phyloP scores from a whole-genome alignment of 1,140 invertebrate genomes.

The Mizuhopecten yessoensis region DNA sequence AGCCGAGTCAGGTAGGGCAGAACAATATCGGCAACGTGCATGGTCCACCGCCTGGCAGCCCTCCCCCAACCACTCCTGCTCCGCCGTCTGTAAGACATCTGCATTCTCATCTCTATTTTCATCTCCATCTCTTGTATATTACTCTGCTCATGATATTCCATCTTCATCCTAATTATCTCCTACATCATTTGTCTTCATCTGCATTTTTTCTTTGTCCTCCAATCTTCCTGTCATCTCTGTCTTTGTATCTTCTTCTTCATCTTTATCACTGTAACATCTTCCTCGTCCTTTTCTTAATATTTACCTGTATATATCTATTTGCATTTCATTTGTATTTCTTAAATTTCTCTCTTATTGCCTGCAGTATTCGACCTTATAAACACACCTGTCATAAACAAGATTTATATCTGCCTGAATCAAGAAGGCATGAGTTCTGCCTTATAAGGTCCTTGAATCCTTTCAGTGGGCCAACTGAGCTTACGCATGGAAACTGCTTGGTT shows the following conservation, averaged over 20 bases:
- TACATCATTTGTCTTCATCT: background rate
- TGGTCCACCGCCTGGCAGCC: slow-evolving; percentile 12
- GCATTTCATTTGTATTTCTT: background rate
- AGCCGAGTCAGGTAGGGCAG: background rate
- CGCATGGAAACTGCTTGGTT: too few species aligned
- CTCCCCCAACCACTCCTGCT: slow-evolving; percentile 12
- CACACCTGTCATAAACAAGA: too few species aligned
- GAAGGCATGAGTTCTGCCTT: too few species aligned
- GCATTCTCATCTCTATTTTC: background rate
- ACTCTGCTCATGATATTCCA: background rate
- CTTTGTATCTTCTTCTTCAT: background rate
- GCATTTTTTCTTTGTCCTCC: too few species aligned
- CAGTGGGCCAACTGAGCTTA: too few species aligned
- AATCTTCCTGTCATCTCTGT: background rate
- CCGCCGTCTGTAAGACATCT: slow-evolving; percentile 11
- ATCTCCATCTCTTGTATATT: background rate
- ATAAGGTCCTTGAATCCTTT: too few species aligned
- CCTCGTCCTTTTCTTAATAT: too few species aligned
- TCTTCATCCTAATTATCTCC: too few species aligned
- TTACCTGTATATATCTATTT: background rate
- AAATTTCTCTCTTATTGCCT: background rate
- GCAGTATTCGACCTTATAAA: background rate
- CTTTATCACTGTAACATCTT: too few species aligned
- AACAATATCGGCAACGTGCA: slow-evolving; percentile 24
- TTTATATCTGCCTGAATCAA: too few species aligned